Conservation (phyloP, 2,797 vertebrate species). For the Tokudaia tokunoshimensis region DNA sequence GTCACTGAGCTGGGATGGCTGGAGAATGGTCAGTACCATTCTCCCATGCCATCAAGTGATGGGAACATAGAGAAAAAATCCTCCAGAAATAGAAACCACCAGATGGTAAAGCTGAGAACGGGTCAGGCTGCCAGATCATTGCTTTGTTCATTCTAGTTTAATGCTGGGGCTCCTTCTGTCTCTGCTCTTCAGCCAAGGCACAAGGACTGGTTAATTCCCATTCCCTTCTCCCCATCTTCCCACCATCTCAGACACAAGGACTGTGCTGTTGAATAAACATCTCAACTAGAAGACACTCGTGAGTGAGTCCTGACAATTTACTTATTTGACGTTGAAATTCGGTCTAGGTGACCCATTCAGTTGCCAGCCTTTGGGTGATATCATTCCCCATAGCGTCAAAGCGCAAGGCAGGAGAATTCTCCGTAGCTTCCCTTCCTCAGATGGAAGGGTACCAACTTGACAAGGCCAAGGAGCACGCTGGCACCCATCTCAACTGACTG, state of each 20-base stretch:
- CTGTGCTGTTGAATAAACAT: not conserved
- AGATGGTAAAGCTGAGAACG: slow-evolving; percentile 51
- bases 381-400: not conserved
- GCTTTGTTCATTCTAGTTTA: slow-evolving; percentile 11
- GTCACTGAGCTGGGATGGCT: slow-evolving; percentile 65
- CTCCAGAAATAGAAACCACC: slow-evolving; percentile 59
- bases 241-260: not conserved
- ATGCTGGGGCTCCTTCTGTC: slow-evolving; percentile 1
- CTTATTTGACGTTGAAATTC: slow-evolving; percentile 3
- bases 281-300: not conserved
- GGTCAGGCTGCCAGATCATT: not conserved
- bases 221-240: not conserved
- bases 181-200: not conserved
- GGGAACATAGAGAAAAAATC: not conserved
- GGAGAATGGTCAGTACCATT: slow-evolving; percentile 21
- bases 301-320: not conserved
- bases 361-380: not conserved
- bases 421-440: not conserved
- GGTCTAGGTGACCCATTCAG: not conserved
- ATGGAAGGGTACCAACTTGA: not conserved
- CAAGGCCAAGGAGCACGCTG: not conserved
- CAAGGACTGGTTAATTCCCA: not conserved
- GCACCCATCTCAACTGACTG: not conserved
- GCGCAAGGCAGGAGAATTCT: slow-evolving; percentile 41
- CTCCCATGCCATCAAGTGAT: not conserved